Conservation (phyloP, 2,113 vertebrate genomes). For the Tragelaphus scriptus region DNA sequence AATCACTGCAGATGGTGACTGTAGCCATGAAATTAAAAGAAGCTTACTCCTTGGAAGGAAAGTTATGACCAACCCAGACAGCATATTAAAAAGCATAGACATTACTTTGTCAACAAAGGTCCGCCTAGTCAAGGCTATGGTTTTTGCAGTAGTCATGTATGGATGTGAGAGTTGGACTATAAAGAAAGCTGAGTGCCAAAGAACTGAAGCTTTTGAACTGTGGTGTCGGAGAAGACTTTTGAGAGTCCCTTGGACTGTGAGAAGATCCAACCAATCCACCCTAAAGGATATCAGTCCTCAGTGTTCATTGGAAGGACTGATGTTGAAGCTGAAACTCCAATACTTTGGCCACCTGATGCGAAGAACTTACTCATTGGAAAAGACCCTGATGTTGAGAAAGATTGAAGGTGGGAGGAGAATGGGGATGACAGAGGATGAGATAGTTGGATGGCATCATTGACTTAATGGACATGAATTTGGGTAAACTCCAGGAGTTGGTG, state of each 20-base stretch:
- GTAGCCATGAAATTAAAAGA: neutral
- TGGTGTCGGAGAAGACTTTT: neutral
- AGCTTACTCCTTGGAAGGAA: neutral
- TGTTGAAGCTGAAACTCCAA: neutral
- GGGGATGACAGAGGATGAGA: neutral
- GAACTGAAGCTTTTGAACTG: neutral
- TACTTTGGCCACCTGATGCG: neutral
- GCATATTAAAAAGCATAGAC: neutral
- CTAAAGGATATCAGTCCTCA: neutral
- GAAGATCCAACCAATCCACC: neutral
- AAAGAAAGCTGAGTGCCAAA: neutral
- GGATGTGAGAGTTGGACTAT: neutral
- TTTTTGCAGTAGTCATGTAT: neutral
- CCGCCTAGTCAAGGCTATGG: accelerated
- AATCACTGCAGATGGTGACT: neutral
- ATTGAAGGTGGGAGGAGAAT: neutral
- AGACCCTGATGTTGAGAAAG: neutral
- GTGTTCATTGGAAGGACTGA: neutral
- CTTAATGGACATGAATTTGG: neutral
- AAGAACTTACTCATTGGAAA: neutral
- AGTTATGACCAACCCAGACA: neutral
- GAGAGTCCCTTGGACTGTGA: neutral
- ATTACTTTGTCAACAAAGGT: neutral
- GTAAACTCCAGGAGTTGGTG: neutral
- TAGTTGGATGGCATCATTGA: neutral